Base-by-base conservation (phyloP, 2,888 invertebrate genomes). In the Entomobrya multifasciata region DNA sequence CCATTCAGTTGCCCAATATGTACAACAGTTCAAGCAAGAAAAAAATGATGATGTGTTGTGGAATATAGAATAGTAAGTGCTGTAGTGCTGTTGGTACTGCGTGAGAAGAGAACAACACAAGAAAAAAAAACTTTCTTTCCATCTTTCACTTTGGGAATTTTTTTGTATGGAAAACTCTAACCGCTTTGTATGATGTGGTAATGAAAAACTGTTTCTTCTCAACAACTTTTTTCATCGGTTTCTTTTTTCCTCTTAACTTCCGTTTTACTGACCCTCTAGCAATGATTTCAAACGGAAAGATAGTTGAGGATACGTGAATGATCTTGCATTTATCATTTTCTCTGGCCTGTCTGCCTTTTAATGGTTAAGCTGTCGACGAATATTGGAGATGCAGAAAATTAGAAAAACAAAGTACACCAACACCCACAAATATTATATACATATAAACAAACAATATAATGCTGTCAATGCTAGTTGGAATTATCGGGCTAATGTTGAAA, bases 191-290 rank as follows among this genome's bases (percentile, higher is more conserved):
- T 81, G 72, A 60, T 82, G 81, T 82, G 81, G 81, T 82, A 82
- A 82, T 76, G 82, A 82, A 67, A 67, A 74, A 81, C 74, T 74
- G 74, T 82, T 70, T 74, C 74, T 74, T 13, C 13, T 47, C 60
- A 76, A 81, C 36, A 25, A 8, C 36, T 74, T 82, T 82, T 81
- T 44, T 72, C 49, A 65, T 65, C 41, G 20, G 41, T 72, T 44
- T 60, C 41, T 57, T 8, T 60, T 41, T 15, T 36, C 70, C 22
- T 62, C 22, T n/a, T n/a, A n/a, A n/a, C n/a, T 76, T 77, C 22
- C 41, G 11, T 36, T 60, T 77, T 44, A 49, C 62, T 72, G 52
- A 72, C 57, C 67, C 82, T 74, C 62, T 62, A 74, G 74, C 82
- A 60, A 41, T 15, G 41, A 17, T 67, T 41, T 36, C 41, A 17